A percentile compares a stretch with the other conserved stretches of the same genome.
Conservation (phyloP, 2,888 invertebrate species). For the Germaria angustata region DNA sequence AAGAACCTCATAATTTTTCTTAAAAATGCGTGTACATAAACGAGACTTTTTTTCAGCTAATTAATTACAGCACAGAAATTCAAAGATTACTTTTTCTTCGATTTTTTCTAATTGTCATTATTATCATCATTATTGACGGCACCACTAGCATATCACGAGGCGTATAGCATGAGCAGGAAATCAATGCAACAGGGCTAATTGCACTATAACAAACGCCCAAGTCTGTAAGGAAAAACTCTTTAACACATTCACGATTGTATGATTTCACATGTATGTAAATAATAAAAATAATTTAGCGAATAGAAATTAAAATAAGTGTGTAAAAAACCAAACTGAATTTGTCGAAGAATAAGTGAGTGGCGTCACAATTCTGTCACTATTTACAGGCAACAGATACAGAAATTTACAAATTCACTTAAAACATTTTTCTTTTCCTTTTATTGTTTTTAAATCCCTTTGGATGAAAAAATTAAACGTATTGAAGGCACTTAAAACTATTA, state of each 20-base stretch:
- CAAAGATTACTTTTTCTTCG: background rate
- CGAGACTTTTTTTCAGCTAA: slow-evolving; percentile 34
- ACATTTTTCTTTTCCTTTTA: slow-evolving; percentile 19
- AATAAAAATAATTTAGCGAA: slow-evolving; percentile 8
- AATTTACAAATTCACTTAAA: slow-evolving; percentile 15
- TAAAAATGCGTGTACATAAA: slow-evolving; percentile 6
- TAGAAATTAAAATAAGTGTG: background rate
- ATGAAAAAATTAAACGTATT: slow-evolving; percentile 17
- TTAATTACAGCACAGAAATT: slow-evolving; percentile 21
- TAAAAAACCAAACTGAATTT: slow-evolving; percentile 33
- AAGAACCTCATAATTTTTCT: slow-evolving; percentile 40
- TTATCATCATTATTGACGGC: background rate
- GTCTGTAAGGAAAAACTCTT: slow-evolving; percentile 32
- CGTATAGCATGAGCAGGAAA: slow-evolving; percentile 16
- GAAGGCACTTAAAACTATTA: slow-evolving; percentile 17
- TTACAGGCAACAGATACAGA: slow-evolving; percentile 24
- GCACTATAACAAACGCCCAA: slow-evolving; percentile 54
- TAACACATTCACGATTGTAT: slow-evolving; percentile 49
- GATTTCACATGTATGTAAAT: slow-evolving; percentile 61
- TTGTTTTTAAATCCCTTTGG: slow-evolving; percentile 39
- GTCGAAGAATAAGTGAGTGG: slow-evolving; percentile 59
- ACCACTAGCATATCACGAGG: background rate
- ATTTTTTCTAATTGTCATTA: slow-evolving; percentile 8
- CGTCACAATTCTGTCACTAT: slow-evolving; percentile 66
- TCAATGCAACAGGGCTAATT: slow-evolving; percentile 56